Evolutionary conservation across 2,113 vertebrate species (phyloP).

Genomic region (Helogale parvula): DNA sequence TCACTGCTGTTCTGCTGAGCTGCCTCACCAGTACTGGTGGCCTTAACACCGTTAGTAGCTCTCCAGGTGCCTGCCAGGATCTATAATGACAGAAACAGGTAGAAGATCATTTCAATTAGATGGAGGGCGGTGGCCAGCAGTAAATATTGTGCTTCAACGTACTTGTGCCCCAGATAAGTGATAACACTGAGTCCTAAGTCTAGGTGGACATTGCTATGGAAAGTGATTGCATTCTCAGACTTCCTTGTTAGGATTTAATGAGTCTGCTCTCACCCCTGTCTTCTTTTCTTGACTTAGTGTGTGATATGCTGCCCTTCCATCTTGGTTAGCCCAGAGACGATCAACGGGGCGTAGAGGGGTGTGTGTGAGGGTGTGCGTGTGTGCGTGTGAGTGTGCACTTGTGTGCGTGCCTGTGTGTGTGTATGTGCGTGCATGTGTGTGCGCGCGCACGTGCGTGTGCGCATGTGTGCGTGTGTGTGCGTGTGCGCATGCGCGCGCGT

Average conservation of each 20-base stretch:
- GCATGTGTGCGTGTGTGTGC: too few species aligned
- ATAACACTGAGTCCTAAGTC: background rate
- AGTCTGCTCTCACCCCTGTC: background rate
- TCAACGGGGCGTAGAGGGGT: background rate
- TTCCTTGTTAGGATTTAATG: background rate
- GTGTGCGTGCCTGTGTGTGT: too few species aligned
- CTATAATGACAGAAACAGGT: background rate
- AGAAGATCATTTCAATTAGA: background rate
- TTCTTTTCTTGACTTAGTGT: background rate
- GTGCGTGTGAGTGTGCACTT: background rate
- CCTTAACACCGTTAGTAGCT: background rate
- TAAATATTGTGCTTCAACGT: background rate
- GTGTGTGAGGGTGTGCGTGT: background rate
- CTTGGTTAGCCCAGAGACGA: background rate
- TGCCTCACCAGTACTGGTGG: rapidly evolving
- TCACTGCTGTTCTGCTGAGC: rapidly evolving
- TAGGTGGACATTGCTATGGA: background rate
- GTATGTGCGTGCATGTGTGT: background rate
- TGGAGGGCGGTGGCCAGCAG: background rate
- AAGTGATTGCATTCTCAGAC: background rate
- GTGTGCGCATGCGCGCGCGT: background rate
- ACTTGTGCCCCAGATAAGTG: background rate
- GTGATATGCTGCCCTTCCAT: background rate
- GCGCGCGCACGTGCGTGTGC: background rate
- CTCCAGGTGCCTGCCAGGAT: background rate